These are phyloP conservation scores for Eupithecia dodoneata DNA, from an alignment of 2,888 invertebrate genomes.

Conservation along the genomic window DNA sequence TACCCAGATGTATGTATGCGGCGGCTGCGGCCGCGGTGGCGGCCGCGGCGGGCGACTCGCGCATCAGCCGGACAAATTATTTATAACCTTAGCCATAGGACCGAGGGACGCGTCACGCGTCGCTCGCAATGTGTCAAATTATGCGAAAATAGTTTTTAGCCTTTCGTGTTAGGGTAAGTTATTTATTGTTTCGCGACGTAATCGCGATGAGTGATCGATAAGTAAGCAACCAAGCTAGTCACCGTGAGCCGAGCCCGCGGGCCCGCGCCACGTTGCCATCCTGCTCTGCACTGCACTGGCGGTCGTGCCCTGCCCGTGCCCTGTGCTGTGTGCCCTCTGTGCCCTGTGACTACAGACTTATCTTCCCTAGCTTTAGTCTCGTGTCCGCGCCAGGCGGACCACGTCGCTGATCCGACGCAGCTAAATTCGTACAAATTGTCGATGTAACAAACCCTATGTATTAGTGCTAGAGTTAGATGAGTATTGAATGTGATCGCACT, in stretches of 20 bases:
- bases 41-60: constrained; percentile 62
- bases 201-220: constrained; percentile 71
- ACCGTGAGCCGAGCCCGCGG: constrained; percentile 66
- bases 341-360: constrained; percentile 46
- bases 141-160: constrained; percentile 60
- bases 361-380: constrained; percentile 58
- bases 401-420: constrained; percentile 34
- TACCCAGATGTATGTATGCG: constrained; percentile 1
- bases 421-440: constrained; percentile 74
- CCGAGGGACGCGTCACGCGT: constrained; percentile 54
- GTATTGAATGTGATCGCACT: constrained; percentile 73
- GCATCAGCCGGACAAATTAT: constrained; percentile 79
- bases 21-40: constrained; percentile 42
- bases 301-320: constrained; percentile 34
- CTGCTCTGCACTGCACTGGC: constrained; percentile 62
- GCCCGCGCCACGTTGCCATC: constrained; percentile 74
- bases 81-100: constrained; percentile 64
- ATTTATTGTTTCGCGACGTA: constrained; percentile 81
- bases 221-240: constrained; percentile 81
- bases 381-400: constrained; percentile 44
- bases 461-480: constrained; percentile 61
- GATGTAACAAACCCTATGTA: constrained; percentile 66
- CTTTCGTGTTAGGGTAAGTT: constrained; percentile 73
- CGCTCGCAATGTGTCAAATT: constrained; percentile 68
- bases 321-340: constrained; percentile 17